Conservation (phyloP, 2,113 vertebrate genomes). For the Pseudonaja textilis region DNA sequence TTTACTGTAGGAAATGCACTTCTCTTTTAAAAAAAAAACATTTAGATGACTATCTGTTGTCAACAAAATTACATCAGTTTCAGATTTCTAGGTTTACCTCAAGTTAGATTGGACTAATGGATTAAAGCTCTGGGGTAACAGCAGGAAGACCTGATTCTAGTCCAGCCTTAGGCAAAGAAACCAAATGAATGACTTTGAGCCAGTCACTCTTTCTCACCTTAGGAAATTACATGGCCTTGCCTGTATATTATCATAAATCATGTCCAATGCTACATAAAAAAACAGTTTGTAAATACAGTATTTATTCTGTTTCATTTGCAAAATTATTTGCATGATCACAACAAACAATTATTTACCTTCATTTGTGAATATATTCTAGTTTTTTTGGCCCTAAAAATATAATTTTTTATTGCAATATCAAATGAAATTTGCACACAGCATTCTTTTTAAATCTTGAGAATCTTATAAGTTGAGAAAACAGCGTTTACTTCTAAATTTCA, state of each 20-base stretch:
- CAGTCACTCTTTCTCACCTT: not conserved
- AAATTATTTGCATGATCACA: conserved; percentile 14
- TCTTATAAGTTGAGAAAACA: conserved; percentile 36
- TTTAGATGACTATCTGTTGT: not conserved
- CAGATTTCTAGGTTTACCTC: not conserved
- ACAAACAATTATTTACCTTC: not conserved
- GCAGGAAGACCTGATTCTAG: not conserved
- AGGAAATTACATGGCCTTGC: not conserved
- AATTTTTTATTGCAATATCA: not conserved
- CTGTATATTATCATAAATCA: not conserved
- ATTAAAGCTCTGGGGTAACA: not conserved
- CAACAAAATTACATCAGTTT: not conserved
- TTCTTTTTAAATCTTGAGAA: conserved; percentile 21
- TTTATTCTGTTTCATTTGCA: not conserved
- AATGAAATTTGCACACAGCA: conserved; percentile 10
- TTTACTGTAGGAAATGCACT: not conserved
- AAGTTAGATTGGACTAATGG: not conserved
- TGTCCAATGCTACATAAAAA: not conserved
- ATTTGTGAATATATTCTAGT: not conserved
- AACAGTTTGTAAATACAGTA: not conserved
- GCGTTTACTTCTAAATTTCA: conserved; percentile 31
- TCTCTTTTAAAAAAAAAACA: not conserved
- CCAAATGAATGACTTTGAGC: not conserved
- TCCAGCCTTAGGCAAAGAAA: not conserved
- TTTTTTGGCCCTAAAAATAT: conserved; percentile 15